Evolutionary conservation across 2,888 invertebrate species (phyloP).

Genomic region (Phytoseiulus persimilis): DNA sequence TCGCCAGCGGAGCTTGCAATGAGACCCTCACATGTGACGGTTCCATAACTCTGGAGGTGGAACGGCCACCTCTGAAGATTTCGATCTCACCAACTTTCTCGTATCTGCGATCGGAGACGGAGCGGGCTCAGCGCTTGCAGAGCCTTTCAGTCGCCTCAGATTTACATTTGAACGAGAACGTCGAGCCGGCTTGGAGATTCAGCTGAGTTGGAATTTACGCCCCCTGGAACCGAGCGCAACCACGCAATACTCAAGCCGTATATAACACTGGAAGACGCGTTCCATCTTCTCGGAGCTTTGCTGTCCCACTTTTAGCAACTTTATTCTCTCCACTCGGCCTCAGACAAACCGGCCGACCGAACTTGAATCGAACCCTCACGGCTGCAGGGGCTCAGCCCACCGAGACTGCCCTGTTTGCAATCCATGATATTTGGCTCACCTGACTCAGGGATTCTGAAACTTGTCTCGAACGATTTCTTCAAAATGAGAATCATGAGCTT

Average conservation of each 20-base stretch:
- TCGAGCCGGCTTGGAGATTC: background rate
- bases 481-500: too few relatives aligned
- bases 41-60: background rate
- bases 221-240: background rate
- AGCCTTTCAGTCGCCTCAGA: background rate
- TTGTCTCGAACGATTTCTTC: too few relatives aligned
- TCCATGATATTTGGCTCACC: background rate
- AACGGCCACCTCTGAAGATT: background rate
- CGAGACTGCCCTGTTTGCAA: background rate
- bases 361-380: background rate
- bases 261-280: background rate
- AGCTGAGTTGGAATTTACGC: background rate
- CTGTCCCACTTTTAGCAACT: background rate
- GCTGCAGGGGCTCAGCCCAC: background rate
- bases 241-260: background rate
- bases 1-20: too few relatives aligned
- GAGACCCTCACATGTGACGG: too few relatives aligned
- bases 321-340: background rate
- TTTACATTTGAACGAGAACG: background rate
- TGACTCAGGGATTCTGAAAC: too few relatives aligned
- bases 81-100: background rate
- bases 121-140: background rate
- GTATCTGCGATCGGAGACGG: background rate
- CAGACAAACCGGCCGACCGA: background rate
- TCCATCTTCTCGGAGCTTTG: background rate